Evolutionary conservation across 2,113 vertebrate genomes (phyloP).

Genomic region (Trichomycterus rosablanca): DNA sequence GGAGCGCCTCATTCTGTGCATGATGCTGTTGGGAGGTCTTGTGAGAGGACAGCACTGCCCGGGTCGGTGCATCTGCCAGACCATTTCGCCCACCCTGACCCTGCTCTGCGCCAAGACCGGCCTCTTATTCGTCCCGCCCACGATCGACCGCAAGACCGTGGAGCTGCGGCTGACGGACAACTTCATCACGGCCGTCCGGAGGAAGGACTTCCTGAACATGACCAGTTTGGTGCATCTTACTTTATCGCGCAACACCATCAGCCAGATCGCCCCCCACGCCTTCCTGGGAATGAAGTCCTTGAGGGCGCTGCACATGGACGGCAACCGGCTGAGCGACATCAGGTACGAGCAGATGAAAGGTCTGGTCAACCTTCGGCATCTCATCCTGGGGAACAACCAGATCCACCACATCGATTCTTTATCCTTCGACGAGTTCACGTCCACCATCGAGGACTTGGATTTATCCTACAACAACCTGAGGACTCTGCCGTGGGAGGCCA

Average conservation of each 20-base stretch:
- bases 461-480: slow-evolving; percentile 89
- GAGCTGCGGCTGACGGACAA: slow-evolving; percentile 91
- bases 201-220: slow-evolving; percentile 91
- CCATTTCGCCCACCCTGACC: slow-evolving; percentile 87
- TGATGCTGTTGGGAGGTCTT: slow-evolving; percentile 77
- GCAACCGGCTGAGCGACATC: slow-evolving; percentile 80
- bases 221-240: slow-evolving; percentile 92
- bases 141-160: slow-evolving; percentile 86
- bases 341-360: slow-evolving; percentile 82
- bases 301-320: slow-evolving; percentile 87
- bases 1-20: slow-evolving; percentile 78
- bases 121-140: slow-evolving; percentile 83
- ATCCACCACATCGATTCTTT: slow-evolving; percentile 76
- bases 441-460: slow-evolving; percentile 90
- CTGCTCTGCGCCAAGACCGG: slow-evolving; percentile 90
- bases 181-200: slow-evolving; percentile 86
- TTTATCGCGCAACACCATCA: slow-evolving; percentile 88
- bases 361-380: slow-evolving; percentile 81
- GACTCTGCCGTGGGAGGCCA: slow-evolving; percentile 84
- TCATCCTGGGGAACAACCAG: slow-evolving; percentile 93
- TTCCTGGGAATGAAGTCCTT: slow-evolving; percentile 81
- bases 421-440: slow-evolving; percentile 83
- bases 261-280: slow-evolving; percentile 80
- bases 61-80: slow-evolving; percentile 88
- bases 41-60: slow-evolving; percentile 78